These are phyloP conservation scores for Anoplophora glabripennis DNA, from an alignment of 1,140 invertebrate genomes.

Conservation along the genomic window DNA sequence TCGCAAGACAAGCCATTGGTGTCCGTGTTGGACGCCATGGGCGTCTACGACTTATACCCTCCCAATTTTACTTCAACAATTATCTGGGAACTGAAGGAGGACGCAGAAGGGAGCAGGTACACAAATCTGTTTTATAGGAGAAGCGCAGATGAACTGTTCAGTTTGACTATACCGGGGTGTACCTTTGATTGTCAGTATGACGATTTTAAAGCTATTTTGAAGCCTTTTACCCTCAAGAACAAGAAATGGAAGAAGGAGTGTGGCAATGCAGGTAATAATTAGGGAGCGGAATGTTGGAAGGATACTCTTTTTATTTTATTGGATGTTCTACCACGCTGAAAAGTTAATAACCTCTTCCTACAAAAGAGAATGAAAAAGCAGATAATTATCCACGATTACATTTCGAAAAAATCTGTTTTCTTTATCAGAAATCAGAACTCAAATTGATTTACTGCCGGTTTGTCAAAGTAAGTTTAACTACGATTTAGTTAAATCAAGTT, in stretches of 20 bases:
- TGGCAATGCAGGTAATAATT: too few species aligned
- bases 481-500: too few species aligned
- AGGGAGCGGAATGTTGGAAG: too few species aligned
- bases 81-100: slow-evolving; percentile 65
- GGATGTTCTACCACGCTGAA: too few species aligned
- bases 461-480: too few species aligned
- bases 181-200: slow-evolving; percentile 56
- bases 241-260: slow-evolving; percentile 40
- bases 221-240: slow-evolving; percentile 26
- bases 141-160: slow-evolving; percentile 53
- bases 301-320: too few species aligned
- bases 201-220: slow-evolving; percentile 50
- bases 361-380: too few species aligned
- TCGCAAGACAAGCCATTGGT: slow-evolving; percentile 81
- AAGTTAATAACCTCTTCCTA: too few species aligned
- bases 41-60: slow-evolving; percentile 68
- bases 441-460: too few species aligned
- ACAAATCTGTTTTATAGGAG: slow-evolving; percentile 54
- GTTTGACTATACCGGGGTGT: slow-evolving; percentile 43
- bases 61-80: slow-evolving; percentile 72
- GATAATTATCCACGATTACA: too few species aligned
- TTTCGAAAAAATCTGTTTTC: too few species aligned
- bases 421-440: too few species aligned
- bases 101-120: slow-evolving; percentile 53
- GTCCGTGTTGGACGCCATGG: slow-evolving; percentile 69